Percentiles rank a stretch among this genome's conserved stretches.
phyloP scores from a whole-genome alignment of 2,888 invertebrate genomes.

The Sminthurides aquaticus region DNA sequence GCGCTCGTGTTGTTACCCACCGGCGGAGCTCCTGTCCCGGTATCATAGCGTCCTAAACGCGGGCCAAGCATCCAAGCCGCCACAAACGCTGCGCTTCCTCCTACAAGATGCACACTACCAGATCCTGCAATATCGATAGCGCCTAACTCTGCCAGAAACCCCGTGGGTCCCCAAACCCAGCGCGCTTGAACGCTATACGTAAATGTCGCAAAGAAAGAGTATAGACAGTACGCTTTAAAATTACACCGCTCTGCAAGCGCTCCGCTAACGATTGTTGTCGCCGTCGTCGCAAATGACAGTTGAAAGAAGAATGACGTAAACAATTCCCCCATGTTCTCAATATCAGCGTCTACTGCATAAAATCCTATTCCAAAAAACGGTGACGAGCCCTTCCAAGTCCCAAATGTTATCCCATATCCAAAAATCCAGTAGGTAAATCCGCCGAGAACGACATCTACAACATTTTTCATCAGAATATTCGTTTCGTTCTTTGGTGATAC shows the following conservation, averaged over 20 bases:
- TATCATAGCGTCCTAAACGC: constrained; percentile 46
- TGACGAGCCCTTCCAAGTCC: constrained; percentile 44
- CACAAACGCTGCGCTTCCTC: constrained; percentile 60
- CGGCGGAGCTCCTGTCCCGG: constrained; percentile 40
- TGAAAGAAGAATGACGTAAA: constrained; percentile 85
- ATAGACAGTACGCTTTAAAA: constrained; percentile 47
- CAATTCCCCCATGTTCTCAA: constrained; percentile 56
- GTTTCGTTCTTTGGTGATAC: constrained; percentile 47
- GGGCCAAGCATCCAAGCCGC: constrained; percentile 64
- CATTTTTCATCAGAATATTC: constrained; percentile 51
- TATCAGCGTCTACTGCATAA: constrained; percentile 46
- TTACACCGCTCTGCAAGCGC: constrained; percentile 79
- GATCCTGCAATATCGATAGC: constrained; percentile 48
- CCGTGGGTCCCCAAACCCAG: constrained; percentile 45
- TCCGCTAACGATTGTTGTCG: constrained; percentile 81
- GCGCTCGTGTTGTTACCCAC: constrained; percentile 61
- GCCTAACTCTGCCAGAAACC: constrained; percentile 46
- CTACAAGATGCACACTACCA: constrained; percentile 48
- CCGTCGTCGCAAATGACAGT: constrained; percentile 78
- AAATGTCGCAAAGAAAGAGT: constrained; percentile 47
- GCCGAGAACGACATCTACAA: constrained; percentile 49
- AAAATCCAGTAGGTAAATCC: constrained; percentile 51
- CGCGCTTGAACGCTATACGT: constrained; percentile 47
- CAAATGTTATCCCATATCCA: constrained; percentile 43
- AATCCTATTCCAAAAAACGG: constrained; percentile 47